phyloP scores from a whole-genome alignment of 2,113 vertebrate genomes.

The Ondatra zibethicus region DNA sequence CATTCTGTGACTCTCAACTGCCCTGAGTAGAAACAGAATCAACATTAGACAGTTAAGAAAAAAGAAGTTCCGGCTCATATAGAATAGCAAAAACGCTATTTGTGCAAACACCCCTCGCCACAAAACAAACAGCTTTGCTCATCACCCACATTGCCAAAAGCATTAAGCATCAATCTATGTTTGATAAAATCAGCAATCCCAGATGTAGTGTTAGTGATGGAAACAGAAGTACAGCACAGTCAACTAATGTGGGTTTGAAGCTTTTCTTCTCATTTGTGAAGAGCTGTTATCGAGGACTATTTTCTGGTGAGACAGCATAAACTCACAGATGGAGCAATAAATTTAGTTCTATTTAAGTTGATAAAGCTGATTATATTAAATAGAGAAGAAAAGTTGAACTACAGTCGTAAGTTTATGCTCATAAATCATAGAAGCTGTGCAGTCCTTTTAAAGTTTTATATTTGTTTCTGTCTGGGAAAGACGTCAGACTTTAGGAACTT shows the following conservation, averaged over 20 bases:
- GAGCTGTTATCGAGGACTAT: not conserved
- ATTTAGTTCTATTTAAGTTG: not conserved
- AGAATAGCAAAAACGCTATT: slow-evolving; percentile 32
- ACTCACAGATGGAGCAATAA: not conserved
- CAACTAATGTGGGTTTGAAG: not conserved
- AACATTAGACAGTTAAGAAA: not conserved
- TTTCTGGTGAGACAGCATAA: not conserved
- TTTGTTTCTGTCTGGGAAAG: not conserved
- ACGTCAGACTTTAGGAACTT: slow-evolving; percentile 15
- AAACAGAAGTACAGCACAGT: not conserved
- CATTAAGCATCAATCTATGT: slow-evolving; percentile 10
- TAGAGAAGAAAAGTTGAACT: slow-evolving; percentile 28
- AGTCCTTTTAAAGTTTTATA: not conserved
- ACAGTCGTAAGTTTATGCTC: not conserved
- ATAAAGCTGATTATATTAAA: not conserved
- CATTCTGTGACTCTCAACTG: not conserved
- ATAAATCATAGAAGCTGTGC: not conserved
- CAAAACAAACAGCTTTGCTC: not conserved
- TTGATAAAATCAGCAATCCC: slow-evolving; percentile 38
- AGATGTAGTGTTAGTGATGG: not conserved
- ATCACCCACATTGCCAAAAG: not conserved
- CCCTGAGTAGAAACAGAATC: not conserved
- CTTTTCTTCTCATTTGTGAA: not conserved
- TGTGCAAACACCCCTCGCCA: not conserved
- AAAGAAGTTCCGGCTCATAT: not conserved